A percentile compares a stretch with the other conserved stretches of the same genome.
These are phyloP conservation scores for Mythimna pallens DNA, from an alignment of 2,888 invertebrate genomes.

Conservation along the genomic window DNA sequence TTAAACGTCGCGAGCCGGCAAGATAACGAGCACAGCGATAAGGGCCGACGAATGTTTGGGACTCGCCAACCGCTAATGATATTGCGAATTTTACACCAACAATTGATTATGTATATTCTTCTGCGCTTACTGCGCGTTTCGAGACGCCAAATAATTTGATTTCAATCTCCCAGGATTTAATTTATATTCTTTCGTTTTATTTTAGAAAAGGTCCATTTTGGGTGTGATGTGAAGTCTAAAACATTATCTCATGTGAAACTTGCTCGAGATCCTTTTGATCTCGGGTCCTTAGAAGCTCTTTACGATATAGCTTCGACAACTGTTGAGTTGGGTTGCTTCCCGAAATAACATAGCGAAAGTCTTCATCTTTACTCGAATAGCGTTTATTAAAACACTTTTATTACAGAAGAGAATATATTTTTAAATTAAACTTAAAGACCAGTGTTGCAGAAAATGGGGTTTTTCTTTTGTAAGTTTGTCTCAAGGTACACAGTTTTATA, in stretches of 20 bases:
- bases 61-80: conserved; percentile 67
- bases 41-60: conserved; percentile 64
- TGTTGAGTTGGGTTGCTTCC: conserved; percentile 37
- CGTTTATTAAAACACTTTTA: conserved; percentile 35
- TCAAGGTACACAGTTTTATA: conserved; percentile 42
- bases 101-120: conserved; percentile 60
- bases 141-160: conserved; percentile 37
- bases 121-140: conserved; percentile 38
- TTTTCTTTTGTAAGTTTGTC: conserved; percentile 40
- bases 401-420: conserved; percentile 29
- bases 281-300: conserved; percentile 23
- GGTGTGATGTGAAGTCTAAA: conserved; percentile 32
- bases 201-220: conserved; percentile 19
- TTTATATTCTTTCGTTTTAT: conserved; percentile 9
- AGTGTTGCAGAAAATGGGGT: conserved; percentile 16
- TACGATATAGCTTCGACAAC: conserved; percentile 37
- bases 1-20: conserved; percentile 56
- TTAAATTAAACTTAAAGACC: conserved; percentile 40
- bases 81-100: conserved; percentile 66
- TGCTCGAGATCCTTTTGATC: conserved; percentile 34
- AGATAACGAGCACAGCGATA: conserved; percentile 67
- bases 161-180: conserved; percentile 34
- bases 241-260: conserved; percentile 38
- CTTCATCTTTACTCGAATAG: conserved; percentile 1
- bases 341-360: conserved; percentile 14